Base-by-base conservation (phyloP, 2,888 invertebrate genomes). In the Acanthosepion pharaonis region DNA sequence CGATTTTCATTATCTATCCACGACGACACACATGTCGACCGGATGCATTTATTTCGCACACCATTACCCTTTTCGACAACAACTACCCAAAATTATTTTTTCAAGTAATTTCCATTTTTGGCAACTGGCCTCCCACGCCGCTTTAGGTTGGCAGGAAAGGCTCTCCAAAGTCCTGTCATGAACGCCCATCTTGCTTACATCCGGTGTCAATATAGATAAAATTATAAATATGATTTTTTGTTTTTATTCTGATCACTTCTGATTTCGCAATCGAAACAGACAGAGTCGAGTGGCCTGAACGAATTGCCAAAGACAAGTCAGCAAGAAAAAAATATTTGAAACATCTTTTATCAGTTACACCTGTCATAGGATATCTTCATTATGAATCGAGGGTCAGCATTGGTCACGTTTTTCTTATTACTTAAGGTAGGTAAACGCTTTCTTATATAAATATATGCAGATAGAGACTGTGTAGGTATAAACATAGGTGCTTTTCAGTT, bases 31-130 rank as follows among this genome's bases (percentile, higher is more conserved):
- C 78, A n/a, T 78, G 78, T 78, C n/a, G 78, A n/a, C 18, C n/a
- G 78, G 78, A n/a, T n/a, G 33, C 78, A 33, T 78, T 18, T 11
- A 78, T 78, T 33, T n/a, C n/a, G 78, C 15, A n/a, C 9, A 33
- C 78, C n/a, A 78, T 78, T 78, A 78, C 18, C 78, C 11, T 78
- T 33, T n/a, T n/a, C 59, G 25, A 59, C 59, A 20, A 0, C 59
- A 59, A 25, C 59, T 59, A 5, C 23, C 59, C 59, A 78, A n/a
- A 23, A 33, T 18, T 11, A n/a, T 78, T 78, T 78, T 78, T n/a
- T 78, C 59, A n/a, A 78, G 78, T 78, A 78, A 78, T 78, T 33
- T 78, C 78, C 78, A 78, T 78, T 78, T 78, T 78, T 78, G 78
- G 78, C 33, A n/a, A 78, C n/a, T 78, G 78, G 33, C 78, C 78